phyloP scores from a whole-genome alignment of 2,113 vertebrate genomes.

The Polyodon spathula region DNA sequence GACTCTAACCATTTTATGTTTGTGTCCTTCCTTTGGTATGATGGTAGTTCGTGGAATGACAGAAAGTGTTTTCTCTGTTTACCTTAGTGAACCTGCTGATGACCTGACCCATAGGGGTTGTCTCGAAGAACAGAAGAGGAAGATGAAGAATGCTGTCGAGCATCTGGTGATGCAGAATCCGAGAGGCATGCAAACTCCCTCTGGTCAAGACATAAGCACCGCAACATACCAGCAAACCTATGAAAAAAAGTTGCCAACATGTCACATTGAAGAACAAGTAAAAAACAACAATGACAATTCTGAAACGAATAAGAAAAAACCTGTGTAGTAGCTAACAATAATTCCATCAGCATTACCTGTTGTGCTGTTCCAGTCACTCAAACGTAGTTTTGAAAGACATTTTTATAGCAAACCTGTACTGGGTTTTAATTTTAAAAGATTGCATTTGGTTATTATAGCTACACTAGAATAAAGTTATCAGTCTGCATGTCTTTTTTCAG shows the following conservation, averaged over 20 bases:
- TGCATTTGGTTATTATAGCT: no score
- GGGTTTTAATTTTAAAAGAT: no score
- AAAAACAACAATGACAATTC: neutral
- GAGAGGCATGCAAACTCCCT: constrained; percentile 38
- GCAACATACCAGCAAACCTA: constrained; percentile 43
- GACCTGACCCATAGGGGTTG: constrained; percentile 32
- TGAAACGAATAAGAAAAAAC: no score
- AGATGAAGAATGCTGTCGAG: constrained; percentile 40
- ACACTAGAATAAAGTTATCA: no score
- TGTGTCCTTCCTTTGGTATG: no score
- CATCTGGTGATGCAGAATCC: constrained; percentile 34
- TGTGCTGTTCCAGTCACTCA: no score
- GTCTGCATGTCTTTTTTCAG: no score
- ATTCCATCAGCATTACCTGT: no score
- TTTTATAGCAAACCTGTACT: no score
- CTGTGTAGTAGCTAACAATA: no score
- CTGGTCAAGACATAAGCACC: constrained; percentile 33
- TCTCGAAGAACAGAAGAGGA: constrained; percentile 47
- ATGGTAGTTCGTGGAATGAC: neutral
- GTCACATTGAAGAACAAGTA: neutral
- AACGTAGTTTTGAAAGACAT: no score
- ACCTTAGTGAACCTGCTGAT: constrained; percentile 50
- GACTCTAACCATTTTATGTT: no score
- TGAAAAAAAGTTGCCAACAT: neutral
- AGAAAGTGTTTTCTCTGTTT: neutral